Base-by-base conservation (phyloP, 1,140 invertebrate genomes). In the Lepeophtheirus salmonis region DNA sequence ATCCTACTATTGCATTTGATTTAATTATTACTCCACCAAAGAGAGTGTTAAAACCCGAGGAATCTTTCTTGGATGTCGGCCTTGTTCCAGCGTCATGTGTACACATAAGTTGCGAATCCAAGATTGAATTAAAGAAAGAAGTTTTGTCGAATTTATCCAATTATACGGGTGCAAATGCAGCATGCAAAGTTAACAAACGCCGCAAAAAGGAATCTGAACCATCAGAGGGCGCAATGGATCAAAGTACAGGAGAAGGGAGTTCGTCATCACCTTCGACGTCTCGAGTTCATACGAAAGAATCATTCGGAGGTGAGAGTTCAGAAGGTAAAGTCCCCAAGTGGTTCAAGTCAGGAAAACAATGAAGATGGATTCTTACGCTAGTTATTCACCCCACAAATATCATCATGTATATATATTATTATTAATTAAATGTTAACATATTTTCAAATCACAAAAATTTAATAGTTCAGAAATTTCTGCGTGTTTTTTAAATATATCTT, bases 81-180 rank as follows among this genome's bases (percentile, higher is more conserved):
- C 23, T 20, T 54, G 52, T 54, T 12, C 52, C 52, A 2, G 20
- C 52, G 17, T 20, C 52, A 14, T 23, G n/a, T 3, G 18, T 54
- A 16, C 23, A 54, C 16, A 16, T 54, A 14, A 54, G 18, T 13
- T 54, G 14, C 16, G 10, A 20, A 3, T n/a, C 3, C n/a, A 14
- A 18, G n/a, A 20, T 14, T 13, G 52, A 54, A 12, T 20, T 54
- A 3, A 54, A 54, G 16, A 16, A 14, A 14, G 52, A 54, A 2
- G 18, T 54, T 4, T n/a, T 21, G 2, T 24, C 20, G n/a, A 18
- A 20, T 20, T 13, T 54, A 1, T 54, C 52, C 22, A 54, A 54
- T 54, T 24, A 54, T n/a, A 24, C 52, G 10, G 52, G 52, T 14
- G 52, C 52, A 20, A 54, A 3, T 54, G 16, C 52, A 20, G 52